Evolutionary conservation across 2,888 invertebrate species (phyloP).

Genomic region (Subacronicta megacephala): DNA sequence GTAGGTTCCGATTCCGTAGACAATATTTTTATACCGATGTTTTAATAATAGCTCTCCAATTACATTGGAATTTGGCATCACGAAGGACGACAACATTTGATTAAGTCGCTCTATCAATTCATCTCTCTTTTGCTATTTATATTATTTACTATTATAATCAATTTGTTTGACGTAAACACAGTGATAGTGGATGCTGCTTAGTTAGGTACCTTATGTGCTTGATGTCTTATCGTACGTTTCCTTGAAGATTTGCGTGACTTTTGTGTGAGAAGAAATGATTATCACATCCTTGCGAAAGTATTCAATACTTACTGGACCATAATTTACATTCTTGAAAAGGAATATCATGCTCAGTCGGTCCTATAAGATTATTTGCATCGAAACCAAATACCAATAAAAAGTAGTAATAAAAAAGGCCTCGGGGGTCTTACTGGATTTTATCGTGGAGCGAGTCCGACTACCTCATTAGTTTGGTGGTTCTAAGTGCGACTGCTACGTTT

Average conservation of each 20-base stretch:
- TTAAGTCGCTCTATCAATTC: slow-evolving; percentile 58
- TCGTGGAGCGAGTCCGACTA: too few relatives aligned
- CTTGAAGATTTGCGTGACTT: slow-evolving; percentile 8
- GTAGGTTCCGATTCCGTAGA: slow-evolving; percentile 43
- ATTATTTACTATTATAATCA: slow-evolving; percentile 55
- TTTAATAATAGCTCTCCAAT: slow-evolving; percentile 65
- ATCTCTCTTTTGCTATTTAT: slow-evolving; percentile 49
- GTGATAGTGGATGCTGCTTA: slow-evolving; percentile 32
- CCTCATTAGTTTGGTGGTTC: too few relatives aligned
- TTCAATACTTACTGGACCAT: too few relatives aligned
- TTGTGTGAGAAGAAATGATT: too few relatives aligned
- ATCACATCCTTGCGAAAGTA: too few relatives aligned
- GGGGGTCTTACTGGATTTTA: too few relatives aligned
- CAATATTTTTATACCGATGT: slow-evolving; percentile 37
- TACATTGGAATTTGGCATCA: slow-evolving; percentile 65
- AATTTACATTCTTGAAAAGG: too few relatives aligned
- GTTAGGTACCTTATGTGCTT: slow-evolving; percentile 14
- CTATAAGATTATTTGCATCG: too few relatives aligned
- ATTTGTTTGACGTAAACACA: slow-evolving; percentile 46
- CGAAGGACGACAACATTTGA: slow-evolving; percentile 65
- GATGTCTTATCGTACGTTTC: slow-evolving; percentile 28
- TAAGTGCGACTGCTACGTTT: too few relatives aligned
- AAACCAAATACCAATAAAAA: too few relatives aligned
- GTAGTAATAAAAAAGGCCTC: too few relatives aligned
- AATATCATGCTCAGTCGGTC: too few relatives aligned